Conservation (phyloP, 1,140 invertebrate genomes). For the Lucilia cuprina region DNA sequence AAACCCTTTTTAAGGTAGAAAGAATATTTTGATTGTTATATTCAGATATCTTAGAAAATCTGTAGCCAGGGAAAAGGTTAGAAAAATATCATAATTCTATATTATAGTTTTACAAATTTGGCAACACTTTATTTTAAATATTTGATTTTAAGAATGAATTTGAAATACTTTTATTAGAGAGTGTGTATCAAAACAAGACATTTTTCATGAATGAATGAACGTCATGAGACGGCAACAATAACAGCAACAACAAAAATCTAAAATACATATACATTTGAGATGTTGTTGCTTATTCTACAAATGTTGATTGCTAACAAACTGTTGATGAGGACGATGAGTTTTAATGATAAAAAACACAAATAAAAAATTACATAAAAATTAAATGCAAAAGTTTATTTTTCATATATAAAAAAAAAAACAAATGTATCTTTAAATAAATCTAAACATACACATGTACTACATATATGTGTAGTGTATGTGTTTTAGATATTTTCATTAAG, state of each 20-base stretch:
- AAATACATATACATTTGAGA: background rate
- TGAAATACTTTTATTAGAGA: background rate
- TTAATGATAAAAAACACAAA: background rate
- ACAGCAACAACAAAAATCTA: background rate
- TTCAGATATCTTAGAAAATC: no score
- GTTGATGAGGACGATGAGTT: background rate
- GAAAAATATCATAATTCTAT: no score
- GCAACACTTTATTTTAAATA: background rate
- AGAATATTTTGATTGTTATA: no score
- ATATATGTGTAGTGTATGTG: no score
- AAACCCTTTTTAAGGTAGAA: no score
- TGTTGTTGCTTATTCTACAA: background rate
- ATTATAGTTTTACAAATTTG: background rate
- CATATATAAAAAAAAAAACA: no score
- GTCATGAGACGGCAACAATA: slow-evolving; percentile 3
- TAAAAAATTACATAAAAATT: background rate
- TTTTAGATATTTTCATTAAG: slow-evolving; percentile 2
- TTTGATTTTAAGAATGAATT: slow-evolving; percentile 14
- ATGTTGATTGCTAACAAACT: background rate
- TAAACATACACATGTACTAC: background rate
- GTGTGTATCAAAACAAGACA: background rate
- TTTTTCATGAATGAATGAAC: slow-evolving; percentile 19
- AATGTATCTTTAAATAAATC: background rate
- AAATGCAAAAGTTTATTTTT: background rate
- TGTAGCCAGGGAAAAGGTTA: no score